Percentiles rank a stretch among this genome's conserved stretches.
Evolutionary conservation across 2,113 vertebrate species (phyloP).

Genomic region (Sciurus niger): DNA sequence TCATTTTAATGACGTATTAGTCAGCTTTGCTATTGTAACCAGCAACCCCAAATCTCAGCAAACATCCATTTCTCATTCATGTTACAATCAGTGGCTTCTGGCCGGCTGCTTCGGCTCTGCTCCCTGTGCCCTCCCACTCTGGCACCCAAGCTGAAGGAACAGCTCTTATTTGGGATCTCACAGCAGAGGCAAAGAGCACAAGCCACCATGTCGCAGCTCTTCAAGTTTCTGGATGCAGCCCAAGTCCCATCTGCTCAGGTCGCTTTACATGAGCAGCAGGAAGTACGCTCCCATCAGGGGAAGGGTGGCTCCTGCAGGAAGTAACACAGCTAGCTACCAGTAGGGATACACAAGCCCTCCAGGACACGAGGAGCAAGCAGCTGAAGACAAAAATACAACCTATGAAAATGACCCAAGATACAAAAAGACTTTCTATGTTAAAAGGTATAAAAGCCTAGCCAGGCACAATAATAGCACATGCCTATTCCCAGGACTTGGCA

Average conservation of each 20-base stretch:
- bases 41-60: constrained; percentile 24
- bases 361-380: not conserved
- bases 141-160: not conserved
- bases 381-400: not conserved
- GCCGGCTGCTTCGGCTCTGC: not conserved
- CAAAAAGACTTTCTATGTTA: constrained; percentile 33
- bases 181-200: not conserved
- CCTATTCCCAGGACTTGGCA: not conserved
- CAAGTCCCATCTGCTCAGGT: too few relatives aligned
- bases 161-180: not conserved
- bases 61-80: not conserved
- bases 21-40: constrained; percentile 37
- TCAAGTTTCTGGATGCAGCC: not conserved
- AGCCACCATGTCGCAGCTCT: not conserved
- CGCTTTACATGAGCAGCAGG: not conserved
- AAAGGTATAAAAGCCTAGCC: constrained; percentile 29
- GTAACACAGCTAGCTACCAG: not conserved
- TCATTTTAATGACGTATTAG: constrained; percentile 58
- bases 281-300: not conserved
- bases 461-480: not conserved
- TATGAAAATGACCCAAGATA: not conserved
- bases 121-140: not conserved
- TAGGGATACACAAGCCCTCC: not conserved
- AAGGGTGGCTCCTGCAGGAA: not conserved
- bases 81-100: not conserved